Percentiles rank a stretch among this genome's conserved stretches.
These are phyloP conservation scores for Physeter macrocephalus DNA, from an alignment of 2,113 vertebrate species.

Conservation along the genomic window DNA sequence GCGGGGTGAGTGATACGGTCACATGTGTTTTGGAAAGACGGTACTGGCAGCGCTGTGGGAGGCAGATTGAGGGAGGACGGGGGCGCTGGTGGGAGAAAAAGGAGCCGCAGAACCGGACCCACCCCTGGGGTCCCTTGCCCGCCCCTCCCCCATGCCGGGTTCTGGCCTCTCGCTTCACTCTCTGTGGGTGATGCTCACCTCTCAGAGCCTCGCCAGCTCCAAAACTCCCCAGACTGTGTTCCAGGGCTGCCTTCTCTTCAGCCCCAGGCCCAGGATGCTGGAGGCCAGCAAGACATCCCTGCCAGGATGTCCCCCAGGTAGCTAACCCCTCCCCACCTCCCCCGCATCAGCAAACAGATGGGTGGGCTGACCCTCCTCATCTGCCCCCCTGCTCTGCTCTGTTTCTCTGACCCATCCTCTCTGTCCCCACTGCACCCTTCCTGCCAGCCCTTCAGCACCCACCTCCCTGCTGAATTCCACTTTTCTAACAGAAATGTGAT, in stretches of 20 bases:
- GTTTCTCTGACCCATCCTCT: background rate
- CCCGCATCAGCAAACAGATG: background rate
- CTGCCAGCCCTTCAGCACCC: background rate
- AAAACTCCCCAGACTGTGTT: background rate
- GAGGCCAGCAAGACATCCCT: background rate
- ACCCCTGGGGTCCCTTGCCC: background rate
- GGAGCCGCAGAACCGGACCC: background rate
- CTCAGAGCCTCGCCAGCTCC: background rate
- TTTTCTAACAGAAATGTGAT: background rate
- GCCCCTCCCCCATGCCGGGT: fast-evolving
- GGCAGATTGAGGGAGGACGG: fast-evolving
- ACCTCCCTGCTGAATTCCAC: background rate
- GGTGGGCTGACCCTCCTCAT: background rate
- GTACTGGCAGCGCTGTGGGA: background rate
- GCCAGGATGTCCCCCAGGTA: background rate
- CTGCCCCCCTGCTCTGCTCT: background rate
- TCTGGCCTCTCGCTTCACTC: background rate
- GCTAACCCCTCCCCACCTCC: background rate
- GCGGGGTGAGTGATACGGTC: background rate
- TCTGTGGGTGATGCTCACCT: background rate
- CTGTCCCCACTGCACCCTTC: background rate
- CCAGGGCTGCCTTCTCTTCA: background rate
- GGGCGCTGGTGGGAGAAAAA: background rate
- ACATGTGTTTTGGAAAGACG: background rate
- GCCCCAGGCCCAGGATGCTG: background rate